Percentiles rank a stretch among this genome's conserved stretches.
Evolutionary conservation across 2,113 vertebrate genomes (phyloP).

Genomic region (Calidris pygmaea): DNA sequence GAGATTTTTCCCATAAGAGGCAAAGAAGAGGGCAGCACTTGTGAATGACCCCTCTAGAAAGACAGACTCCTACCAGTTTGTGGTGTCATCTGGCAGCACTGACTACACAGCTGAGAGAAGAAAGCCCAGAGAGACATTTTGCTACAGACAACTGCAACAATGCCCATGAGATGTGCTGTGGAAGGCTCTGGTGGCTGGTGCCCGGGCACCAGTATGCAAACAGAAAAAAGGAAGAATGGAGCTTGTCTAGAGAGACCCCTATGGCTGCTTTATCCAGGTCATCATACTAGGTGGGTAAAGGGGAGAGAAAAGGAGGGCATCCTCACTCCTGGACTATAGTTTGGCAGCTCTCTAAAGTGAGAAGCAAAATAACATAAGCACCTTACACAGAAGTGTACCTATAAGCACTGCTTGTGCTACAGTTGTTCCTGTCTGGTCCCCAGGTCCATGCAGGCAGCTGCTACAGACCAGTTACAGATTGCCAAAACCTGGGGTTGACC

Average conservation of each 20-base stretch:
- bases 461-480: not conserved
- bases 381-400: not conserved
- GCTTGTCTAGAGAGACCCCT: not conserved
- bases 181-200: not conserved
- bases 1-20: not conserved
- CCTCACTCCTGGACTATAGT: not conserved
- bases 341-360: conserved; percentile 30
- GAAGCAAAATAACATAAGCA: not conserved
- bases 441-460: not conserved
- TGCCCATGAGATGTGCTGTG: not conserved
- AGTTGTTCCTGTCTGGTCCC: not conserved
- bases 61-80: not conserved
- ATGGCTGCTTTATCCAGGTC: not conserved
- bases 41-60: not conserved
- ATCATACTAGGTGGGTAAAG: not conserved
- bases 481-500: not conserved
- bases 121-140: not conserved
- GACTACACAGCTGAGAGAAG: not conserved
- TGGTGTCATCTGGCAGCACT: not conserved
- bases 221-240: not conserved
- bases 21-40: not conserved
- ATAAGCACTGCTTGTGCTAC: not conserved
- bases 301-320: not conserved
- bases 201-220: not conserved
- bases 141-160: not conserved